A percentile compares a stretch with the other conserved stretches of the same genome.
Conservation (phyloP, 2,888 invertebrate genomes). For the Drosophila neotestacea region DNA sequence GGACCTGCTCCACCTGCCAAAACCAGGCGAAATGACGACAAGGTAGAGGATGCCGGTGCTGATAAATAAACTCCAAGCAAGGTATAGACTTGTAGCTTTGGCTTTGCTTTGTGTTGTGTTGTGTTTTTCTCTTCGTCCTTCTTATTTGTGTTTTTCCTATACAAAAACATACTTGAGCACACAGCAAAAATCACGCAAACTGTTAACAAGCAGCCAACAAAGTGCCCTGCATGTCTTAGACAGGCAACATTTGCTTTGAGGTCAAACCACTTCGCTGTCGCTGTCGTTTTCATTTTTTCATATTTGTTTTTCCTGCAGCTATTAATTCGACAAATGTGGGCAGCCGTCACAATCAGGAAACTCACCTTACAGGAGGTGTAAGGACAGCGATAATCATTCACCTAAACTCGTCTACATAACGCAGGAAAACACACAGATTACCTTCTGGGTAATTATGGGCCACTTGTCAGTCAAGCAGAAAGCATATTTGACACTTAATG, state of each 20-base stretch:
- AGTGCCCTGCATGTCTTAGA: constrained; percentile 11
- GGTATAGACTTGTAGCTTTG: constrained; percentile 1
- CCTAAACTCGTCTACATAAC: constrained; percentile 2
- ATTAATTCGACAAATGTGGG: constrained; percentile 17
- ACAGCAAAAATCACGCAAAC: constrained; percentile 26
- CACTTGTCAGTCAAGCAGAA: constrained; percentile 39
- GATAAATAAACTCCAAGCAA: constrained; percentile 21
- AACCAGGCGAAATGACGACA: constrained; percentile 11
- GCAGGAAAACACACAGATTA: constrained; percentile 32
- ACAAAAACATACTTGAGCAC: constrained; percentile 14
- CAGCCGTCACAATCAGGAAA: constrained; percentile 13
- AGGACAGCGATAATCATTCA: constrained; percentile 6
- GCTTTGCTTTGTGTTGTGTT: background rate
- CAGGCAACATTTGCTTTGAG: constrained; percentile 12
- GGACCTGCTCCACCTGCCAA: constrained; percentile 29
- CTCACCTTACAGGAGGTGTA: constrained; percentile 11
- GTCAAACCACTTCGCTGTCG: constrained; percentile 13
- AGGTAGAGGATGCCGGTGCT: background rate
- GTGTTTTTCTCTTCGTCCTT: constrained; percentile 5
- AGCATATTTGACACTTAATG: constrained; percentile 40
- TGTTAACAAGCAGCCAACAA: constrained; percentile 23
- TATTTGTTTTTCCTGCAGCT: constrained; percentile 17
- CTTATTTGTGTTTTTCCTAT: constrained; percentile 12
- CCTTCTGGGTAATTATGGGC: constrained; percentile 41
- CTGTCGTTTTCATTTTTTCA: constrained; percentile 3